These are phyloP conservation scores for Melipona beecheii DNA, from an alignment of 2,888 invertebrate species.

Conservation along the genomic window DNA sequence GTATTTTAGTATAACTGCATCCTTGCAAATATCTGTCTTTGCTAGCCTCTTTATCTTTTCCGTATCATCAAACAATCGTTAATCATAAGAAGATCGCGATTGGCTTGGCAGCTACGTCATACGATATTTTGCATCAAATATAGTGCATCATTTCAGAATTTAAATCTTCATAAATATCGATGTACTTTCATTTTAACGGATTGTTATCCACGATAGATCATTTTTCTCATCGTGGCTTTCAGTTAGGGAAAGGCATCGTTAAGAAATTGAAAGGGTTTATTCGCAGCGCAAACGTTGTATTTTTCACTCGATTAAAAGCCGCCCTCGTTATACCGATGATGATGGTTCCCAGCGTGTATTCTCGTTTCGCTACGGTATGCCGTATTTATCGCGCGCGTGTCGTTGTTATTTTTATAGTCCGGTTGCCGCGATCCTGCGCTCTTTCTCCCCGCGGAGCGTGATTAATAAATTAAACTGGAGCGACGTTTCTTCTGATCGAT, in stretches of 20 bases:
- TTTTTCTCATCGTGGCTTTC: too few species aligned
- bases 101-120: not conserved
- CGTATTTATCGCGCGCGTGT: constrained; percentile 30
- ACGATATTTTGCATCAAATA: not conserved
- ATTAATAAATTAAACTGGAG: constrained; percentile 54
- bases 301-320: constrained; percentile 54
- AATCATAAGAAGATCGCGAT: not conserved
- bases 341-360: constrained; percentile 20
- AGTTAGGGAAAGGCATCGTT: constrained; percentile 39
- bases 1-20: not conserved
- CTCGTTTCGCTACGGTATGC: constrained; percentile 7
- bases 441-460: constrained; percentile 36
- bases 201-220: too few species aligned
- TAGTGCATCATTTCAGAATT: not conserved
- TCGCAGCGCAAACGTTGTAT: constrained; percentile 44
- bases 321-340: constrained; percentile 50
- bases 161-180: not conserved
- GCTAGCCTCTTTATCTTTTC: constrained; percentile 20
- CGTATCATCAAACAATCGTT: not conserved
- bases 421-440: constrained; percentile 21
- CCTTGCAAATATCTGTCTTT: constrained; percentile 35
- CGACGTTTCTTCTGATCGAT: constrained; percentile 28
- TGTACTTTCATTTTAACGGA: not conserved
- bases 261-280: constrained; percentile 46
- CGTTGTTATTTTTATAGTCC: constrained; percentile 48